Evolutionary conservation across 2,888 invertebrate genomes (phyloP), one percentile per base, ranked within the genome.

Genomic region (Bombylius discolor): DNA sequence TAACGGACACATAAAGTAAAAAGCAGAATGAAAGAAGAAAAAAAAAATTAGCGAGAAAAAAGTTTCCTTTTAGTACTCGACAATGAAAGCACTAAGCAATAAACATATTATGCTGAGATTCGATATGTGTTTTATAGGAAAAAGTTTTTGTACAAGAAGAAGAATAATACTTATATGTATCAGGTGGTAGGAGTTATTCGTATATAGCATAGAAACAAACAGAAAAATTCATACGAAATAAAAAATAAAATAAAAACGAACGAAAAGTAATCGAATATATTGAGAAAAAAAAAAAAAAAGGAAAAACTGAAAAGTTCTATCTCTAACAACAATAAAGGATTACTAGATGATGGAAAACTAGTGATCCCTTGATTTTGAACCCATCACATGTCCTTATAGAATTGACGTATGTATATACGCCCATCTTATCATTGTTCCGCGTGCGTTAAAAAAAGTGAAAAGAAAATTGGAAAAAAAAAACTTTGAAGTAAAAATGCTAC

Each of bases 1-100:
- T 56, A 54, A 51, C 54, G 54, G 56, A 56, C 58, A 58, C 5
- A 53, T 55, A 51, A 45, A 56, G 39, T 36, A 49, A 36, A 36
- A 36, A 14, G n/a, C 7, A 42, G 11, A 42, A 42, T 5, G 39
- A 42, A 23, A n/a, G n/a, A 51, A 34, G 54, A 42, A 56, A 54
- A 55, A 55, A 55, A 36, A 36, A 36, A 36, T 8, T 8, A 8
- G 6, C 36, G 9, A 36, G 36, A 36, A 36, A 36, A 23, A 23
- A 23, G 23, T 23, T 23, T 23, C 23, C 36, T 36, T 36, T 36
- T 36, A 36, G 36, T 36, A 36, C 36, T 36, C 36, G 6, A 36
- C 36, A 36, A 36, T 36, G 36, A 23, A 23, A 23, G 23, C 23
- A 23, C 23, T 23, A 23, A 23, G 23, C 23, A 23, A 23, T 23